A percentile compares a stretch with the other conserved stretches of the same genome.
Evolutionary conservation across 2,888 invertebrate species (phyloP).

Genomic region (Eutolmus rufibarbis): DNA sequence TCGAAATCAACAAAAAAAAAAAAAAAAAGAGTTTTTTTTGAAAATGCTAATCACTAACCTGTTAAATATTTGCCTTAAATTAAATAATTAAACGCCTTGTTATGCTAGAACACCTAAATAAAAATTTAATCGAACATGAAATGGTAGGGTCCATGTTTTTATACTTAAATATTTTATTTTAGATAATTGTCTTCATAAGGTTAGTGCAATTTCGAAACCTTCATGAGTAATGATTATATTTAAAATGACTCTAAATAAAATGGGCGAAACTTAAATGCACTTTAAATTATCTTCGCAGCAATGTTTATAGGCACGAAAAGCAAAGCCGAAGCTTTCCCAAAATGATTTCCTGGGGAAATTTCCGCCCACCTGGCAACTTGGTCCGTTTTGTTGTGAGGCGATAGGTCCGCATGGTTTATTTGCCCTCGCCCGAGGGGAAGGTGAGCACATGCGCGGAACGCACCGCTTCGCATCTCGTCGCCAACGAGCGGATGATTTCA

Average conservation of each 20-base stretch:
- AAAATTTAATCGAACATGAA: no score
- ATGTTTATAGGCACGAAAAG: neutral
- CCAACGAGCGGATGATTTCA: constrained; percentile 6
- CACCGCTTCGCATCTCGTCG: neutral
- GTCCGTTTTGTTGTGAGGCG: neutral
- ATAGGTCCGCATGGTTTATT: constrained; percentile 3
- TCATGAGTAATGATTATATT: no score
- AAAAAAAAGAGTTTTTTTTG: no score
- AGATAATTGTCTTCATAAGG: no score
- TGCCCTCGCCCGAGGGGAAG: neutral
- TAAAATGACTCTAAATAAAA: neutral
- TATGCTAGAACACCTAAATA: no score
- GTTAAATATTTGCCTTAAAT: no score
- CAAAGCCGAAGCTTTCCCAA: neutral
- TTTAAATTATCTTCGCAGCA: neutral
- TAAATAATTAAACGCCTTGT: no score
- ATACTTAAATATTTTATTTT: no score
- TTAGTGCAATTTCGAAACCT: no score
- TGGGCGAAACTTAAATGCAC: neutral
- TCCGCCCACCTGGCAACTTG: neutral
- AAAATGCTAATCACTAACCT: no score
- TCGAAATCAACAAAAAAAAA: no score
- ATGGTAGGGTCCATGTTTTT: no score
- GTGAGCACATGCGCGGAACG: neutral
- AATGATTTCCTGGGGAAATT: neutral